A percentile compares a stretch with the other conserved stretches of the same genome.
These are phyloP conservation scores for Eupithecia insigniata DNA, from an alignment of 2,888 invertebrate species.

Conservation along the genomic window DNA sequence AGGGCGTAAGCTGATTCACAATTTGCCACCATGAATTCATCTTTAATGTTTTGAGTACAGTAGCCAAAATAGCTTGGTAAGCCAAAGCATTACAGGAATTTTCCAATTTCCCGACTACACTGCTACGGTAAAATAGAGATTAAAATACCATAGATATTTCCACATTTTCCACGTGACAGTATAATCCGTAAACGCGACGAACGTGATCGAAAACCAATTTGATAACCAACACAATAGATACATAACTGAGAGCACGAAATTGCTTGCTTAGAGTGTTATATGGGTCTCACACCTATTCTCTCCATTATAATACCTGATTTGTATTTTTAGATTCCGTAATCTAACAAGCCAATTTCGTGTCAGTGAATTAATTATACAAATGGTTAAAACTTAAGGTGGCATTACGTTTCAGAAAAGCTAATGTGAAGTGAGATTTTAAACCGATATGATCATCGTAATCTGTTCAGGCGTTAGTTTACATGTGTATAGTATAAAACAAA, in stretches of 20 bases:
- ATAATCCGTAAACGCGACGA: conserved; percentile 53
- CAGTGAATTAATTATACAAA: too few relatives aligned
- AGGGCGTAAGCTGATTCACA: not conserved
- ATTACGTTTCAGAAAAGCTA: too few relatives aligned
- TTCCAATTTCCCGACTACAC: conserved; percentile 18
- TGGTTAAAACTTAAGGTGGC: too few relatives aligned
- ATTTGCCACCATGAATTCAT: not conserved
- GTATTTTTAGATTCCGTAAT: too few relatives aligned
- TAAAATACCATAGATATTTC: conserved; percentile 24
- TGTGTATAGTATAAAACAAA: too few relatives aligned
- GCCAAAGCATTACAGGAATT: not conserved
- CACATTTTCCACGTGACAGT: conserved; percentile 26
- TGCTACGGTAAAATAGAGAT: conserved; percentile 7
- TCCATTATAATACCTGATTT: too few relatives aligned
- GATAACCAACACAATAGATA: conserved; percentile 49
- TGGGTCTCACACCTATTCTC: too few relatives aligned
- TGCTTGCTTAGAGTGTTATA: not conserved
- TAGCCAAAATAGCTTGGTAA: not conserved
- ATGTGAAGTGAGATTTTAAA: too few relatives aligned
- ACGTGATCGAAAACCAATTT: conserved; percentile 57
- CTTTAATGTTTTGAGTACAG: not conserved
- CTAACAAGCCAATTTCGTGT: too few relatives aligned
- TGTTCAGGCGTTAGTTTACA: too few relatives aligned
- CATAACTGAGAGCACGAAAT: conserved; percentile 3
- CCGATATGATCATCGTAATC: too few relatives aligned